These are phyloP conservation scores for Solenopsis invicta DNA, from an alignment of 1,140 invertebrate species.

Conservation along the genomic window DNA sequence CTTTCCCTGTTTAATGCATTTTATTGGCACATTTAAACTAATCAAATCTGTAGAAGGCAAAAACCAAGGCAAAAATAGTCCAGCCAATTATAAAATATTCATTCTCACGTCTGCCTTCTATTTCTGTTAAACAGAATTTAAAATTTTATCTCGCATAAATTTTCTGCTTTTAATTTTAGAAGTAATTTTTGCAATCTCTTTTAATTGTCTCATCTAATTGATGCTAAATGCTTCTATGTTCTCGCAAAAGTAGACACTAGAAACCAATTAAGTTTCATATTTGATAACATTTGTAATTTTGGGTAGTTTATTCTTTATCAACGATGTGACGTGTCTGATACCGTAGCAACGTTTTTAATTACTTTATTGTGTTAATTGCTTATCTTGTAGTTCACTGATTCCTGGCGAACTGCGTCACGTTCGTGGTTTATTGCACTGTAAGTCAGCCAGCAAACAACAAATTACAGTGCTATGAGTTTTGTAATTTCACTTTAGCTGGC, in stretches of 20 bases:
- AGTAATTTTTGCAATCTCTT: neutral
- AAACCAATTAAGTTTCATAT: conserved; percentile 6
- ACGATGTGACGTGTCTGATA: conserved; percentile 43
- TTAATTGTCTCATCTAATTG: neutral
- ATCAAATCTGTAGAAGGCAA: neutral
- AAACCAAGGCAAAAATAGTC: neutral
- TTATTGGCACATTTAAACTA: neutral
- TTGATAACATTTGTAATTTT: conserved; percentile 3
- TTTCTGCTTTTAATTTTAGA: neutral
- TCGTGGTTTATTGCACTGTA: conserved; percentile 50
- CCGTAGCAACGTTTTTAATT: conserved; percentile 77
- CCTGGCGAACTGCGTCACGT: conserved; percentile 32
- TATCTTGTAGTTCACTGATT: conserved; percentile 68
- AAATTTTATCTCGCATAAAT: neutral
- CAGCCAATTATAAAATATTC: neutral
- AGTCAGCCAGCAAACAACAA: conserved; percentile 33
- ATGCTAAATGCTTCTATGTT: neutral
- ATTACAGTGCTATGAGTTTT: conserved; percentile 27
- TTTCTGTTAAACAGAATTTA: neutral
- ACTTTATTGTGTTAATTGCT: conserved; percentile 77
- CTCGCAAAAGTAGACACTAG: neutral
- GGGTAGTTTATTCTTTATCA: conserved; percentile 32
- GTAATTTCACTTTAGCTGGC: neutral
- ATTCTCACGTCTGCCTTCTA: neutral
- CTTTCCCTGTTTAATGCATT: neutral